phyloP scores from a whole-genome alignment of 2,888 invertebrate species.

The Mythimna ferrago region DNA sequence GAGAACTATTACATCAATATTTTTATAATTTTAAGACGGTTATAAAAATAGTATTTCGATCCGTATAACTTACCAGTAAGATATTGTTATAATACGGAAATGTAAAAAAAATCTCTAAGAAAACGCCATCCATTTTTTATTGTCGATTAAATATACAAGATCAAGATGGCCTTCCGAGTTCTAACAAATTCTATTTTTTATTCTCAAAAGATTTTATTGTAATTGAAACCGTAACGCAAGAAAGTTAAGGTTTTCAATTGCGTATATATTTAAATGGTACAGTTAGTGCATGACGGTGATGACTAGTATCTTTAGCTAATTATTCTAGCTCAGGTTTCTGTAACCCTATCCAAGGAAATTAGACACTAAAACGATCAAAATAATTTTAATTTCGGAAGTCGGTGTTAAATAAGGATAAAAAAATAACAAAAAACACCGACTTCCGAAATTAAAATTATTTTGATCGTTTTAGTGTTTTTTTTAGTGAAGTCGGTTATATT shows the following conservation, averaged over 20 bases:
- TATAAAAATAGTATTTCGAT: conserved; percentile 1
- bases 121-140: conserved; percentile 21
- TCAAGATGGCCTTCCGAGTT: conserved; percentile 22
- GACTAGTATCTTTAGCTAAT: background rate
- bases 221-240: background rate
- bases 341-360: background rate
- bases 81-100: conserved; percentile 35
- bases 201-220: background rate
- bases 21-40: background rate
- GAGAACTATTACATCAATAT: background rate
- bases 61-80: conserved; percentile 27
- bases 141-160: conserved; percentile 18
- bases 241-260: conserved; percentile 1
- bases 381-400: too few species aligned
- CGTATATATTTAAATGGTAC: background rate
- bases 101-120: background rate
- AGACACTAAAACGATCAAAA: too few species aligned
- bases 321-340: background rate
- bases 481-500: background rate
- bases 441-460: too few species aligned
- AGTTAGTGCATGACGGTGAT: too few species aligned
- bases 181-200: conserved; percentile 18
- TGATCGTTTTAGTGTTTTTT: too few species aligned
- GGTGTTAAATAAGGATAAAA: too few species aligned
- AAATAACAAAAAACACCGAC: too few species aligned